phyloP scores from a whole-genome alignment of 1,140 invertebrate genomes.

The Mactra quadrangularis region DNA sequence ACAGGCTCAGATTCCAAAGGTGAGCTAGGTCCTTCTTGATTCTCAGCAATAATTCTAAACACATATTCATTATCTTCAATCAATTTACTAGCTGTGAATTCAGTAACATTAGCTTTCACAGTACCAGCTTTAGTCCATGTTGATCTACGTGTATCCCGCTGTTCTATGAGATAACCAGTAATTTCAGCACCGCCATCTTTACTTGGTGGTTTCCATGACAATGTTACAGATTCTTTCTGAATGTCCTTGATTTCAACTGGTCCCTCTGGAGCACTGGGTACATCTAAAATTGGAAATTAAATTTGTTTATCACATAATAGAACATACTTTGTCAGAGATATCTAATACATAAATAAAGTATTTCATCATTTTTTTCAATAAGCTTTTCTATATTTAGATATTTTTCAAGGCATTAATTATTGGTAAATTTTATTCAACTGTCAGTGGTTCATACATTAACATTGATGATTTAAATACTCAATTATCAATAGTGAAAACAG shows the following conservation, averaged over 20 bases:
- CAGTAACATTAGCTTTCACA: slow-evolving; percentile 66
- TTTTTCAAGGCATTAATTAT: too few species aligned
- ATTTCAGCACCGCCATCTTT: slow-evolving; percentile 88
- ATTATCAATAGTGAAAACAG: too few species aligned
- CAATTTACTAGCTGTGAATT: slow-evolving; percentile 89
- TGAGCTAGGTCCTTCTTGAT: slow-evolving; percentile 96
- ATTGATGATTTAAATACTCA: too few species aligned
- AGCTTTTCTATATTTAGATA: too few species aligned
- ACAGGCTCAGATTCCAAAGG: slow-evolving; percentile 96
- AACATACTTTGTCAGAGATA: too few species aligned
- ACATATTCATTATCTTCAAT: slow-evolving; percentile 95
- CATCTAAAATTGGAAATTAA: slow-evolving; percentile 88
- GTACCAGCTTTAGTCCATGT: slow-evolving; percentile 90
- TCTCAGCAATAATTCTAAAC: slow-evolving; percentile 96
- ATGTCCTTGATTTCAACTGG: slow-evolving; percentile 91
- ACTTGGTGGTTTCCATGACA: slow-evolving; percentile 98
- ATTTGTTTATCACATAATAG: too few species aligned
- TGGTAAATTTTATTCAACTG: too few species aligned
- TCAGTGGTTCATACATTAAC: too few species aligned
- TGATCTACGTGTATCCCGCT: slow-evolving; percentile 75
- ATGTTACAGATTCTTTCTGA: slow-evolving; percentile 96
- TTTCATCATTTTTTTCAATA: too few species aligned
- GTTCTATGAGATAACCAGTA: slow-evolving; percentile 81
- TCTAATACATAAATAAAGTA: too few species aligned
- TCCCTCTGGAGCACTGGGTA: slow-evolving; percentile 95